Evolutionary conservation across 2,888 invertebrate genomes (phyloP), one percentile per base, ranked within the genome.

Genomic region (Drosophila ustulata): DNA sequence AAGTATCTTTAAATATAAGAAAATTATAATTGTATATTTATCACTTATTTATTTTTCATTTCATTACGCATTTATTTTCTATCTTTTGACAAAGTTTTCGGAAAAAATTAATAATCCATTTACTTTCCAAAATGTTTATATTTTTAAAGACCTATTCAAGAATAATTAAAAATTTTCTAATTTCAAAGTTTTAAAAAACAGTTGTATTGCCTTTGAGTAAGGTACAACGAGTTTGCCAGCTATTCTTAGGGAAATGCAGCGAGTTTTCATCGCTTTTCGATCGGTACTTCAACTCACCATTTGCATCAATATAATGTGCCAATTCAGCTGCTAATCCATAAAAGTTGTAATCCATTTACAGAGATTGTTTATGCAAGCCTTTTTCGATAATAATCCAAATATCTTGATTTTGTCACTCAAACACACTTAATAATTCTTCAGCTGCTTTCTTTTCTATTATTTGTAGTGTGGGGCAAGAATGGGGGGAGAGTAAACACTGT

Each of bases 301-400:
- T 71, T 66, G 82, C 82, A 82, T 85, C 75, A 32, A 84, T 75
- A 65, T 59, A 89, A 69, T 71, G 71, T 75, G 71, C 63, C 57
- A 82, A 70, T 59, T 84, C 85, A 73, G 88, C 89, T 73, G 74
- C 85, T 85, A 85, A 85, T 85, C 85, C 85, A 89, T 67, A 89
- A 55, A 78, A 57, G 62, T 75, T 63, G 73, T 80, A 73, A 83
- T 88, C 83, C 83, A 83, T 83, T 65, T 65, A 74, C 70, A 70
- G 47, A 28, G 51, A 43, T 34, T 63, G 7, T 34, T 41, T 41
- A 7, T 41, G 13, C 4, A 4, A n/a, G n/a, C 11, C 37, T n/a
- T 11, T 37, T 37, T n/a, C n/a, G 37, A 30, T 41, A 50, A 13
- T 28, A 23, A 52, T 45, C 28, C 65, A 57, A 59, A n/a, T 55